Evolutionary conservation across 2,113 vertebrate genomes (phyloP).

Genomic region (Connochaetes taurinus): DNA sequence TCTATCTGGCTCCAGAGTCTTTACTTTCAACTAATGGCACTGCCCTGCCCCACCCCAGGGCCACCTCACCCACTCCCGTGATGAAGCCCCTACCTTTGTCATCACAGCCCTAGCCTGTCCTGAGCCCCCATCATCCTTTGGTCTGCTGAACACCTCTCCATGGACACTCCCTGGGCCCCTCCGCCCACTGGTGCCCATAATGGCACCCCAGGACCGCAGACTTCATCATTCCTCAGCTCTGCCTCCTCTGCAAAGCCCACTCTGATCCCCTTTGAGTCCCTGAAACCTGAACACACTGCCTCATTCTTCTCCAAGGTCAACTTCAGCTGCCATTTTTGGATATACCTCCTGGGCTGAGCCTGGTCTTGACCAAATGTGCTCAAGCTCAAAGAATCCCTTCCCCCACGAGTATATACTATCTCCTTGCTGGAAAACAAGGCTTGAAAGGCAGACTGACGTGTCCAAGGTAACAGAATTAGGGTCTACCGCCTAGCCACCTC

Average conservation of each 20-base stretch:
- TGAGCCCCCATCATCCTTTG: not conserved
- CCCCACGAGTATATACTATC: not conserved
- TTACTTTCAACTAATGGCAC: not conserved
- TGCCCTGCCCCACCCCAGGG: not conserved
- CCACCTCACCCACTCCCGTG: not conserved
- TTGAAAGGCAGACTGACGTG: not conserved
- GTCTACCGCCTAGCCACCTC: not conserved
- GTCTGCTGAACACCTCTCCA: not conserved
- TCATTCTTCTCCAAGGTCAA: not conserved
- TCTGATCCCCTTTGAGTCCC: not conserved
- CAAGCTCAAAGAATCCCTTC: not conserved
- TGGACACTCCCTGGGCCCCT: not conserved
- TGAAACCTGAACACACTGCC: not conserved
- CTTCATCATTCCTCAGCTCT: not conserved
- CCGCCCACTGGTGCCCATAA: not conserved
- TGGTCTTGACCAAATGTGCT: not conserved
- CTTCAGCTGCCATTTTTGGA: not conserved
- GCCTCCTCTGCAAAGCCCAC: not conserved
- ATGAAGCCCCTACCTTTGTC: not conserved
- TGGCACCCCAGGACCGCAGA: not conserved
- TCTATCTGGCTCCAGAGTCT: not conserved
- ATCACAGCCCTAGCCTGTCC: not conserved
- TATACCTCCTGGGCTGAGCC: not conserved
- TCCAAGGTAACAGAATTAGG: not conserved
- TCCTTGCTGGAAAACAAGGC: not conserved